Evolutionary conservation across 2,797 vertebrate genomes (phyloP).

Genomic region (Ptychadena robeensis): DNA sequence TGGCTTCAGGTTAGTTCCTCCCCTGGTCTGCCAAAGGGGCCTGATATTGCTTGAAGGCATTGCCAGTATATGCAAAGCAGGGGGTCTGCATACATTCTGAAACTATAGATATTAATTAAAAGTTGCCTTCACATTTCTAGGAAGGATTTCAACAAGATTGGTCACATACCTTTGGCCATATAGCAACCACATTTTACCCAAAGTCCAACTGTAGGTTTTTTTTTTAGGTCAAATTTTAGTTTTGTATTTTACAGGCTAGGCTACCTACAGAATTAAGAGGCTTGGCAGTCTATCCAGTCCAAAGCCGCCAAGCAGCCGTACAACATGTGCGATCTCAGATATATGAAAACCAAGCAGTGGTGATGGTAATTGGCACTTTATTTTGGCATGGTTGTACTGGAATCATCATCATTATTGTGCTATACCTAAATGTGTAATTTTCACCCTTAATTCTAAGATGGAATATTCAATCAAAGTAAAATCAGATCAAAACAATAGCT

Average conservation of each 20-base stretch:
- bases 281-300: neutral
- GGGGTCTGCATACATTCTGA: no score
- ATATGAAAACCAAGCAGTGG: neutral
- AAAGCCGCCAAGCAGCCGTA: neutral
- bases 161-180: neutral
- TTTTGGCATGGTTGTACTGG: neutral
- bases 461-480: neutral
- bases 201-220: no score
- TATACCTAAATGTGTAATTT: neutral
- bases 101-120: no score
- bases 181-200: neutral
- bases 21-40: no score
- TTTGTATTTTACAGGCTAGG: neutral
- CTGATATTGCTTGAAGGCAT: no score
- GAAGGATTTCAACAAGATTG: no score
- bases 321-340: neutral
- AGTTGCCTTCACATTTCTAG: no score
- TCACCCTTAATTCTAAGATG: neutral
- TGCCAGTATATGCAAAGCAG: no score
- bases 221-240: neutral
- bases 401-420: neutral
- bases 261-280: neutral
- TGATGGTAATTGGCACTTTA: neutral
- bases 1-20: no score
- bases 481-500: neutral